Evolutionary conservation across 2,888 invertebrate species (phyloP), one percentile per base, ranked within the genome.

Genomic region (Apamea sordens): DNA sequence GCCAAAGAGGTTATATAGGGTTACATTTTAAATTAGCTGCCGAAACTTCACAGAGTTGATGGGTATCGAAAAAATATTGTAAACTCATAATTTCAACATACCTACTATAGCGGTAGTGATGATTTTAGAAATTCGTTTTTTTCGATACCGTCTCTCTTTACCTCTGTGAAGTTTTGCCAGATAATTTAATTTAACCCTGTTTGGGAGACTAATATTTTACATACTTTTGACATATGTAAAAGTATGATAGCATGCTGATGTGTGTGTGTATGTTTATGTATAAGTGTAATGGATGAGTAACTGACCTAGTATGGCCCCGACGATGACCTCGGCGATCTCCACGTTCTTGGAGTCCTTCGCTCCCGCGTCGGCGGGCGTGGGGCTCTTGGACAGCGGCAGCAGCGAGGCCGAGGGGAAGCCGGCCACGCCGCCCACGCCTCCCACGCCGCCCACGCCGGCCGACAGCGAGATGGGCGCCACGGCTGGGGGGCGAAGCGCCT

Each of bases 241-340:
- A 63, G 28, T 32, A 63, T 28, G 28, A 8, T 63, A 36, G 21
- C 36, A 36, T 36, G 36, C 8, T 32, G 32, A n/a, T 59, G 61
- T 32, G 32, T 10, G 18, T 63, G 59, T 61, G 63, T 36, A 5
- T 36, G 63, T 36, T 24, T 36, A 21, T 11, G 10, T 56, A 7
- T 15, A 47, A 67, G 41, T 36, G 32, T 21, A 36, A 28, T 5
- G 11, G 3, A 53, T 24, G 32, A 24, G 21, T 15, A 24, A 94
- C 97, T 97, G 95, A 97, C 99, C 99, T 95, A 99, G 97, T 93
- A 99, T 99, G 94, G 99, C 99, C 93, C 99, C 99, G 94, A 99
- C 99, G 97, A 99, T 99, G 96, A 98, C 98, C 97, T 99, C 99
- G 82, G 99, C 98, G 95, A 99, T 99, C 97, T 99, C 99, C 94